Conservation (phyloP, 2,888 invertebrate species). For the Xylota sylvarum region DNA sequence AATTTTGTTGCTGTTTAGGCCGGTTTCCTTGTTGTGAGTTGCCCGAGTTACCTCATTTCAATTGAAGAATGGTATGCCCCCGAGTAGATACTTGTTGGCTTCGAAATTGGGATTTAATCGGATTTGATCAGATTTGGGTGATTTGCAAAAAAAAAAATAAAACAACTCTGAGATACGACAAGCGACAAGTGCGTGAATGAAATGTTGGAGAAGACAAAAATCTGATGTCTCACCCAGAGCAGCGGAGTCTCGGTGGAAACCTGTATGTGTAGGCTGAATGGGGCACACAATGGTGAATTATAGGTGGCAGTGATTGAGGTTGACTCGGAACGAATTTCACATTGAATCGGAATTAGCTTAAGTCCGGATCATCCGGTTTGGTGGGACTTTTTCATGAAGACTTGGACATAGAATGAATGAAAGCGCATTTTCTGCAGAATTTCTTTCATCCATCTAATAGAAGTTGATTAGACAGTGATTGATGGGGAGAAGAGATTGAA, state of each 20-base stretch:
- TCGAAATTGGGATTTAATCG: constrained; percentile 35
- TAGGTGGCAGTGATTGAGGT: constrained; percentile 24
- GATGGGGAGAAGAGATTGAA: not conserved
- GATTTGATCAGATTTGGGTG: constrained; percentile 47
- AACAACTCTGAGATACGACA: constrained; percentile 5
- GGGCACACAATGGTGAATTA: constrained; percentile 4
- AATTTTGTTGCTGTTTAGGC: constrained; percentile 44
- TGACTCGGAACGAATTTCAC: constrained; percentile 31
- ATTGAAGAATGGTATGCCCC: constrained; percentile 27
- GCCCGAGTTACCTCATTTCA: constrained; percentile 55
- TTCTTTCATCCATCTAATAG: not conserved
- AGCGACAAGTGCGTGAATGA: constrained; percentile 17
- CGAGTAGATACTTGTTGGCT: constrained; percentile 17
- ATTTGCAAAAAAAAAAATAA: constrained; percentile 39
- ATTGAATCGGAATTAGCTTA: constrained; percentile 42
- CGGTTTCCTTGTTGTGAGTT: constrained; percentile 42
- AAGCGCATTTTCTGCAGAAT: constrained; percentile 10
- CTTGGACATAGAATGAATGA: not conserved
- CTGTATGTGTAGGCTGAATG: constrained; percentile 1
- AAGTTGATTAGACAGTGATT: not conserved
- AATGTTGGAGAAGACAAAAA: not conserved
- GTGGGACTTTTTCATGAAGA: not conserved
- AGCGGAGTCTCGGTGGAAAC: not conserved
- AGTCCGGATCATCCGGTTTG: constrained; percentile 33
- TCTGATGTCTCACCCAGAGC: not conserved